Evolutionary conservation across 2,888 invertebrate species (phyloP), one percentile per base, ranked within the genome.

Genomic region (Capitulum mitella): DNA sequence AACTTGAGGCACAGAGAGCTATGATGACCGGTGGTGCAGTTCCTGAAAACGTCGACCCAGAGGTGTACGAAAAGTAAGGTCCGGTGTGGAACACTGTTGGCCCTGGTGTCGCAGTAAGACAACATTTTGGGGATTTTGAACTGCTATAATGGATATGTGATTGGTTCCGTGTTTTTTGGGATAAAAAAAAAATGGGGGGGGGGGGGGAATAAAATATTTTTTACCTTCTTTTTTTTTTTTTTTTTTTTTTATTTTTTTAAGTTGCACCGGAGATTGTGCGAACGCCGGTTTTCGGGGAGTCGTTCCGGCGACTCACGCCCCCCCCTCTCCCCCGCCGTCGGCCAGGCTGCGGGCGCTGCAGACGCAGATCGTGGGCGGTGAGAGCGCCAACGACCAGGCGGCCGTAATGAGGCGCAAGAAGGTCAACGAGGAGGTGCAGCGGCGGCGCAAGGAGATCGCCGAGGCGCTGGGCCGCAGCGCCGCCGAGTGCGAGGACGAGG

Each of bases 311-410:
- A n/a, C n/a, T n/a, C n/a, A n/a, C n/a, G n/a, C n/a, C n/a, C n/a
- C n/a, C n/a, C n/a, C n/a, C n/a, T n/a, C n/a, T n/a, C n/a, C n/a
- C n/a, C n/a, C n/a, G n/a, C n/a, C n/a, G n/a, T n/a, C n/a, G n/a
- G n/a, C 26, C 84, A 89, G 88, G 85, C 86, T 89, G 82, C 88
- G 91, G 84, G 88, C 89, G 80, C 87, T 94, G 34, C 91, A 94
- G 84, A 89, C 91, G 75, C 89, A 90, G 78, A 89, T 94, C 87
- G 92, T 94, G 58, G 93, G 93, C 2, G 93, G 93, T 0, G 93
- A 94, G 84, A 88, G 90, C 82, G 91, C 90, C 0, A 88, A 91
- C 84, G 93, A 94, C 85, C 87, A 88, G 58, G 91, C 91, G 82
- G 84, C 93, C 43, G 91, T 91, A 80, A 91, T 91, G 83, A 91